Base-by-base conservation (phyloP, 2,113 vertebrate species). In the Campylorhamphus procurvoides region DNA sequence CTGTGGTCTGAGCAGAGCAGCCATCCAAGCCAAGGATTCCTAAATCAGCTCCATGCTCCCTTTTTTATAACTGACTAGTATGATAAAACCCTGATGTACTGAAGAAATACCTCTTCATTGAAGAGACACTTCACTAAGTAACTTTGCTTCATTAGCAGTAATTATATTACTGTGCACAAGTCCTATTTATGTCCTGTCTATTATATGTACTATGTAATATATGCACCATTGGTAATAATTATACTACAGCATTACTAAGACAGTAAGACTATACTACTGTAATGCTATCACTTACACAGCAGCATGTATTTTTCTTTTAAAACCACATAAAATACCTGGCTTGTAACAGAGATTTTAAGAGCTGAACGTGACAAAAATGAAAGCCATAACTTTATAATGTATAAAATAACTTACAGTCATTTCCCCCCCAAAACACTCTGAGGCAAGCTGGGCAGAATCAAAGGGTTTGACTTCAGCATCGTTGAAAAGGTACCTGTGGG, bases 381-480 rank as follows among this genome's bases (percentile, higher is more conserved):
- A 71, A 50, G 58, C 37, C 18, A 9, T 3, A 86, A 20, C 60
- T 63, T 63, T 63, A 9, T 20, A 39, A 60, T 27, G 25, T 12
- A 39, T 28, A 42, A 42, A 40, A 42, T 42, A 42, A 97, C 97
- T 97, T 98, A 99, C 99, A 60, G 99, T 99, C 99, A 99, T 99
- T 96, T 99, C 99, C 95, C 99, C 99, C 79, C 99, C 99, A 91
- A 99, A 99, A 96, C 99, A 99, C 95, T 99, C 99, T 0, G 99
- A 99, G 14, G 99, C 99, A 67, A 99, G 98, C 93, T 99, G 99
- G 31, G 99, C 99, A 8, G 99, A 99, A 98, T 99, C 99, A 52
- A 99, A 99, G 33, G 99, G 98, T 96, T 99, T 99, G 29, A 99
- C 99, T 97, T 99, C 99, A 9, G 99, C 99, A 50, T 99, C 99